These are phyloP conservation scores for Geophilus truncorum DNA, from an alignment of 2,888 invertebrate species.

Conservation along the genomic window DNA sequence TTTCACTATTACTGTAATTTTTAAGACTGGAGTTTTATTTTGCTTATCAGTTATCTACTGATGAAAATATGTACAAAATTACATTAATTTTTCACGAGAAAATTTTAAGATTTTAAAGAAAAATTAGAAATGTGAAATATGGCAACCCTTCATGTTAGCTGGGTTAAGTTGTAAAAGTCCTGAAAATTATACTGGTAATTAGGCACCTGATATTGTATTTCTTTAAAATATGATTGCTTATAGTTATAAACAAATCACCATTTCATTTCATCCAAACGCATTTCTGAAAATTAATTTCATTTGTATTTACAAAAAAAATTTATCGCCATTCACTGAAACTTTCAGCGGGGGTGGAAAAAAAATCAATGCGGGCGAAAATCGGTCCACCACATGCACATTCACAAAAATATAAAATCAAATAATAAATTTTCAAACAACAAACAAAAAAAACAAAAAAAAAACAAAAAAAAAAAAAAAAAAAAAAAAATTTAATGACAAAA, in stretches of 20 bases:
- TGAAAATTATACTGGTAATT: background rate
- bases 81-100: too few relatives aligned
- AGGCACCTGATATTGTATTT: background rate
- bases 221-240: background rate
- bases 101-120: too few relatives aligned
- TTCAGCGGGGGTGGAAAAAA: too few relatives aligned
- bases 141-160: background rate
- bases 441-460: background rate
- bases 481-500: background rate
- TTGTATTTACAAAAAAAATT: background rate
- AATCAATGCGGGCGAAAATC: background rate
- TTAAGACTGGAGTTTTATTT: too few relatives aligned
- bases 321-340: too few relatives aligned
- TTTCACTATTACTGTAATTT: background rate
- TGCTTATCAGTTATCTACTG: background rate
- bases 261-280: background rate
- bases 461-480: background rate
- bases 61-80: background rate
- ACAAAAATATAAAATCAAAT: too few relatives aligned
- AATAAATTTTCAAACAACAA: background rate
- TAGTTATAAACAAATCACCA: background rate
- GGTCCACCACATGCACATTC: background rate
- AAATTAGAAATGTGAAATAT: too few relatives aligned
- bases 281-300: background rate
- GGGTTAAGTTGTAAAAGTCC: background rate